phyloP scores from a whole-genome alignment of 2,888 invertebrate species.

The Drosophila lacicola region DNA sequence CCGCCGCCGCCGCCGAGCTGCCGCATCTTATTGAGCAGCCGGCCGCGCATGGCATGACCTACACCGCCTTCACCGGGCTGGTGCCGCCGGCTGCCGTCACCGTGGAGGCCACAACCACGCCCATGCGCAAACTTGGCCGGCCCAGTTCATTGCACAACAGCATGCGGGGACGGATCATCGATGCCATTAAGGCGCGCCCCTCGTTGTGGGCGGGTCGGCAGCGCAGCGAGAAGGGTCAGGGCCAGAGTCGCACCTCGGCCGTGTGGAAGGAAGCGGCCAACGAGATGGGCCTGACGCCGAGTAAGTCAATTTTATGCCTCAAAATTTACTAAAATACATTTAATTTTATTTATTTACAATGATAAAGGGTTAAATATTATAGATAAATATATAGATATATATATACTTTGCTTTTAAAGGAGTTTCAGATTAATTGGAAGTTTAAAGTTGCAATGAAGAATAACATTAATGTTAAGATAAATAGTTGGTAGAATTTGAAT shows the following conservation, averaged over 20 bases:
- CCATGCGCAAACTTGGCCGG: slow-evolving; percentile 79
- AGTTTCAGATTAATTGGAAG: no score
- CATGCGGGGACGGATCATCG: slow-evolving; percentile 83
- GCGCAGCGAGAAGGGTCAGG: slow-evolving; percentile 76
- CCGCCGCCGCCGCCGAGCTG: slow-evolving; percentile 34
- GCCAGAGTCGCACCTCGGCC: slow-evolving; percentile 82
- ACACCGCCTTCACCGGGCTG: slow-evolving; percentile 81
- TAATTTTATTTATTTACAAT: no score
- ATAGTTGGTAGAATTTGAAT: no score
- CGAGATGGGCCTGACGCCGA: slow-evolving; percentile 80
- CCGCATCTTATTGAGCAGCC: slow-evolving; percentile 58
- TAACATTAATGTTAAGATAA: no score
- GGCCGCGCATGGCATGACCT: slow-evolving; percentile 41
- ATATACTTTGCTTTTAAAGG: no score
- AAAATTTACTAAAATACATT: no score
- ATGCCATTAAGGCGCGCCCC: slow-evolving; percentile 81
- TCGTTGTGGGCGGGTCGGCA: slow-evolving; percentile 81
- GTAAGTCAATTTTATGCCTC: slow-evolving; percentile 58
- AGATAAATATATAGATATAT: no score
- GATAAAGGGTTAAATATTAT: no score
- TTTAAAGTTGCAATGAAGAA: no score
- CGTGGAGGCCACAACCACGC: slow-evolving; percentile 75
- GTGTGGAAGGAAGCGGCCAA: slow-evolving; percentile 83
- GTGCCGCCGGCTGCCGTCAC: slow-evolving; percentile 82
- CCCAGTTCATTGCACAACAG: slow-evolving; percentile 83